Conservation (phyloP, 2,113 vertebrate species). For the Halcyon malimbica region DNA sequence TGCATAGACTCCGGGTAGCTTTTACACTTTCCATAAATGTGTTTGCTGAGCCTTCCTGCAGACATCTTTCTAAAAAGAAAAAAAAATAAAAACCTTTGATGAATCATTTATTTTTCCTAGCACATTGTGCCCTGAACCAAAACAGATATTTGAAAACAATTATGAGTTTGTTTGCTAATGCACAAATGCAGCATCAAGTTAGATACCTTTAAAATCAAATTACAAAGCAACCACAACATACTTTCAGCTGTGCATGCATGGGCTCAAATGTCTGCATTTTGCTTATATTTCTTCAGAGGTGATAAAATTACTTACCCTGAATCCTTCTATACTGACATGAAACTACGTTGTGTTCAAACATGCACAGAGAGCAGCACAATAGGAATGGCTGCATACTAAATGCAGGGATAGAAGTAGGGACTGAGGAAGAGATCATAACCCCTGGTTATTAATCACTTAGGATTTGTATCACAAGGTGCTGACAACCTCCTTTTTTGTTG, state of each 20-base stretch:
- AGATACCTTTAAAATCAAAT: not conserved
- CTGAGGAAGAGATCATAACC: not conserved
- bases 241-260: not conserved
- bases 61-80: not conserved
- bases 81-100: not conserved
- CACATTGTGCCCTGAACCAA: not conserved
- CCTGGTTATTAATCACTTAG: not conserved
- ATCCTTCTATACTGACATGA: not conserved
- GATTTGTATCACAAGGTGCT: not conserved
- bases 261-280: not conserved
- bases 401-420: not conserved
- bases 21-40: not conserved
- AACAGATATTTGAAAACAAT: not conserved
- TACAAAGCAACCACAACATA: not conserved
- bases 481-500: not conserved
- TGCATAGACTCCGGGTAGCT: not conserved
- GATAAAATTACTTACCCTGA: not conserved
- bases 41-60: not conserved
- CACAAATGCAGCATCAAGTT: not conserved
- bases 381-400: not conserved
- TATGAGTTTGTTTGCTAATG: not conserved
- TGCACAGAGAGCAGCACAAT: not conserved
- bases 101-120: not conserved
- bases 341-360: rapidly evolving
- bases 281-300: not conserved